Conservation (phyloP, 2,113 vertebrate genomes). For the Parotia lawesii region DNA sequence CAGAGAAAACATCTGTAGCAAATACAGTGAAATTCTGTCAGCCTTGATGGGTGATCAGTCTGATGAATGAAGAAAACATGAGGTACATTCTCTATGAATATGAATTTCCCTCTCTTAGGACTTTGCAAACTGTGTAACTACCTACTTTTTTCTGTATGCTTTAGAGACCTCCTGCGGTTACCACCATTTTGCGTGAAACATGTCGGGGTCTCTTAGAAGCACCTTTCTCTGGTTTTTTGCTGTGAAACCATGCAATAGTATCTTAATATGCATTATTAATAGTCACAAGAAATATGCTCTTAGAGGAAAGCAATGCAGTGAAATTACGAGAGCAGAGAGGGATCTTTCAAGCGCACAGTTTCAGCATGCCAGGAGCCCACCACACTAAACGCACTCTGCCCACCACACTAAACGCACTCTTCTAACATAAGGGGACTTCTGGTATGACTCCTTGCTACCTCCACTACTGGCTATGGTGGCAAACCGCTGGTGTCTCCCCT, state of each 20-base stretch:
- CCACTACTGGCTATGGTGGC: neutral
- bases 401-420: neutral
- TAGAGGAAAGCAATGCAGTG: neutral
- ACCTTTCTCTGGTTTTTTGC: neutral
- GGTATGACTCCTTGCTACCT: neutral
- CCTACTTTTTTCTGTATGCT: neutral
- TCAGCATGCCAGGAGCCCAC: neutral
- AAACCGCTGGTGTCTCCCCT: neutral
- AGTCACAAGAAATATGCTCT: neutral
- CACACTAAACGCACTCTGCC: neutral
- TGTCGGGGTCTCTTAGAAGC: neutral
- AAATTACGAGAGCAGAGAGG: neutral
- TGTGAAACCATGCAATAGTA: neutral
- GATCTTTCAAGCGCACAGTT: neutral
- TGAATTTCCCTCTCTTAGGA: neutral
- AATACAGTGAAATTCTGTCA: neutral
- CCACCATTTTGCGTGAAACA: neutral
- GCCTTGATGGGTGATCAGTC: neutral
- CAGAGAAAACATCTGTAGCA: neutral
- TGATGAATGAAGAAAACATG: neutral
- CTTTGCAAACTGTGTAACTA: neutral
- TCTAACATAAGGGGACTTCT: neutral
- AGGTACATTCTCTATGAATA: neutral
- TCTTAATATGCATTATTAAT: neutral
- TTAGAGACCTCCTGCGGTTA: neutral